Base-by-base conservation (phyloP, 2,888 invertebrate species). In the Ypsolopha sequella region DNA sequence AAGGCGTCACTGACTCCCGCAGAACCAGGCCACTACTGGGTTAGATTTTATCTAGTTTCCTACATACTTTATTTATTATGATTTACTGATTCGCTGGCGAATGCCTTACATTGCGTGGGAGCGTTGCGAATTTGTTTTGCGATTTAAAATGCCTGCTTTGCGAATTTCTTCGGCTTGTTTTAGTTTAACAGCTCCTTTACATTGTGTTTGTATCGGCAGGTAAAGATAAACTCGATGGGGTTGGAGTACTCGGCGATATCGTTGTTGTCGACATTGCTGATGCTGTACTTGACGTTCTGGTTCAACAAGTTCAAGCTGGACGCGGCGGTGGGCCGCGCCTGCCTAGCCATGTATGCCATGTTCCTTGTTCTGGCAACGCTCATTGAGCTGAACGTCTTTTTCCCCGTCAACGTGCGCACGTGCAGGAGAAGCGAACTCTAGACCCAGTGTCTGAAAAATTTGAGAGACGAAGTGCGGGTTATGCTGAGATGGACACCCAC, bases 381-480 rank as follows among this genome's bases (percentile, higher is more conserved):
- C 63, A 96, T 96, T 68, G 97, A 97, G 87, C 90, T 96, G 66
- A 97, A 97, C 80, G 94, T 95, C 58, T 96, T 97, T 91, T 96
- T 95, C 88, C 92, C 91, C 64, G 95, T 96, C 64, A 96, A 96
- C 84, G 88, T 94, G 62, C 95, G 95, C 61, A 94, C 95, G 55
- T 96, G 96, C 82, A 90, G 89, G 72, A 88, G 91, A 70, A 73
- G 64, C 61, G 82, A 84, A 69, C 71, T 81, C 54, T 77, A 74
- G 56, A 70, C 72, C 62, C 80, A 79, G 64, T 55, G 24, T 53
- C 8, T 36, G 13, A 11, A 3, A 10, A 7, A 44, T 33, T 10
- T 24, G 24, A 24, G 10, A 44, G 44, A 44, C 44, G 10, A 44
- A 24, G 44, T 33, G 33, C 44, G 14, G 24, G 46, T 9, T 24